These are phyloP conservation scores for Platorchestia sp. DNA, from an alignment of 1,140 invertebrate species.

Conservation along the genomic window DNA sequence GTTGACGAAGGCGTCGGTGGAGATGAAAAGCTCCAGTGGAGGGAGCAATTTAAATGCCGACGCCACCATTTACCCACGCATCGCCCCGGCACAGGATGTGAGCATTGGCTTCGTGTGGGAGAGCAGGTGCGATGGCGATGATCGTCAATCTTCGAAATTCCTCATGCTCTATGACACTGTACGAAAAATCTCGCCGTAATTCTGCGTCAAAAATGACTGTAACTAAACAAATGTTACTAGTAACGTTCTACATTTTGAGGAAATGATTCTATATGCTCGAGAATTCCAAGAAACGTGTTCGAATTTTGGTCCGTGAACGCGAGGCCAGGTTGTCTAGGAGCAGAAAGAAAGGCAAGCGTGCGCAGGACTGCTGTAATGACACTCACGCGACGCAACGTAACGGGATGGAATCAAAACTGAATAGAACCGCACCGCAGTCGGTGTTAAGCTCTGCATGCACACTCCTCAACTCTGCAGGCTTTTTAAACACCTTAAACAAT, in stretches of 20 bases:
- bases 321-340: neutral
- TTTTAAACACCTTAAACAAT: no score
- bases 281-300: neutral
- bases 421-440: neutral
- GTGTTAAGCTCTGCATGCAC: neutral
- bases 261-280: neutral
- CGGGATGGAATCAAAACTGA: neutral
- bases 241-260: neutral
- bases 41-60: neutral
- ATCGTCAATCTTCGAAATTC: neutral
- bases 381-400: neutral
- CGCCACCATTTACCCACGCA: conserved; percentile 32
- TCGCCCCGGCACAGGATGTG: conserved; percentile 11
- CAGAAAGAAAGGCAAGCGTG: neutral
- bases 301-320: neutral
- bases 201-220: neutral
- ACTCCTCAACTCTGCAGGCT: neutral
- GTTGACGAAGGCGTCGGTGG: neutral
- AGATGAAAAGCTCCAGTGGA: neutral
- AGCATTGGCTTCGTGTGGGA: neutral
- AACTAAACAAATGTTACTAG: neutral
- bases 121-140: neutral
- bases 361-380: neutral
- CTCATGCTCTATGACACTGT: neutral
- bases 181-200: neutral